Evolutionary conservation across 2,113 vertebrate genomes (phyloP).

Genomic region (Phrynosoma platyrhinos): DNA sequence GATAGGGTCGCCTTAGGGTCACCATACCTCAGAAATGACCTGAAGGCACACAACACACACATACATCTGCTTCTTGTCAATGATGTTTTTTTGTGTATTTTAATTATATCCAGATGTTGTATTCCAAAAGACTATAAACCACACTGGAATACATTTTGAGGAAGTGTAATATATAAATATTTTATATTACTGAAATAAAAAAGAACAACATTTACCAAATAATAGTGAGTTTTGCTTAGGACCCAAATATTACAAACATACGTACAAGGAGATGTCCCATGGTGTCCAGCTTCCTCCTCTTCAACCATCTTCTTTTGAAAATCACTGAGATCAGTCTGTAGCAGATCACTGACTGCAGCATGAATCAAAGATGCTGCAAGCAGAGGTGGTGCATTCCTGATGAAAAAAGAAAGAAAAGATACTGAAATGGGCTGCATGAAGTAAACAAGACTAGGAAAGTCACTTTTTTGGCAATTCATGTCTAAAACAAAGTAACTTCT

Average conservation of each 20-base stretch:
- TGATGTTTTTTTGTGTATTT: background rate
- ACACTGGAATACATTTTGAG: background rate
- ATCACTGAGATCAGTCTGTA: slow-evolving; percentile 79
- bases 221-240: background rate
- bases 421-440: background rate
- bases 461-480: background rate
- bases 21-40: too few relatives aligned
- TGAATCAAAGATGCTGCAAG: slow-evolving; percentile 79
- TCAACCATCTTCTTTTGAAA: slow-evolving; percentile 75
- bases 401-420: background rate
- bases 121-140: background rate
- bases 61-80: background rate
- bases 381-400: slow-evolving; percentile 78
- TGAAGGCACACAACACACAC: too few relatives aligned
- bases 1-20: too few relatives aligned
- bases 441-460: background rate
- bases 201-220: background rate
- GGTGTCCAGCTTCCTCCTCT: slow-evolving; percentile 57
- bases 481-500: background rate
- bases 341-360: slow-evolving; percentile 77
- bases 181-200: background rate
- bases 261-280: slow-evolving; percentile 74
- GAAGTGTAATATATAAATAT: background rate
- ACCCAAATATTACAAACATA: slow-evolving; percentile 13
- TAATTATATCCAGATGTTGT: background rate